Evolutionary conservation across 2,113 vertebrate species (phyloP), one percentile per base, ranked within the genome.

Genomic region (Phyllostomus hastatus): DNA sequence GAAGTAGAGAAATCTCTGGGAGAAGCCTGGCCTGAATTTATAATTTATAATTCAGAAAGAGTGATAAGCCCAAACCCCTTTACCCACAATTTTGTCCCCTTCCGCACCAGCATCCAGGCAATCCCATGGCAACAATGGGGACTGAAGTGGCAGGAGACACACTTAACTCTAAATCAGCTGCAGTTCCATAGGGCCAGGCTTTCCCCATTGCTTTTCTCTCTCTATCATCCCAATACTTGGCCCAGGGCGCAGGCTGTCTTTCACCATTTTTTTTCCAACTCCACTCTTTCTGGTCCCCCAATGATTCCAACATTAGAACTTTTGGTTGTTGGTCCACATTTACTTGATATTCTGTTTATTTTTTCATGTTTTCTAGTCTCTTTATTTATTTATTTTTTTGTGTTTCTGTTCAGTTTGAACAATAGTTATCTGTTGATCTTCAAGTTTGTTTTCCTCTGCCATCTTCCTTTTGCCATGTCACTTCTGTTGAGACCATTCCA

Each of bases 311-410:
- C 31, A 5, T 75, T 76, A 28, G 35, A 33, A 1, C 20, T 41
- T 35, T 28, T 1, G 35, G 10, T n/a, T 64, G 0, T 61, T 26
- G 10, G 10, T 7, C 10, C 15, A 0, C 7, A 38, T 17, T 15
- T 26, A 31, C 38, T 33, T 52, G 20, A 10, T 64, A 5, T n/a
- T 57, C 33, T 46, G 1, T 41, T 59, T 5, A 17, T 24, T 50
- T 57, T 33, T 19, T 48, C 73, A 46, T 80, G 22, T 69, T 61
- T 86, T 50, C 31, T 38, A 33, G 14, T 16, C 67, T 35, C 8
- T 31, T 9, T 4, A 10, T 19, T 20, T 75, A n/a, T 16, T 17
- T 46, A 3, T 7, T 19, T 75, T 31, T 59, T 10, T 59, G 7
- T 59, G 31, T 28, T 43, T 75, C 73, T 50, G 7, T 46, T 82